A percentile compares a stretch with the other conserved stretches of the same genome.
Conservation (phyloP, 2,113 vertebrate species). For the Ancistrus triradiatus region DNA sequence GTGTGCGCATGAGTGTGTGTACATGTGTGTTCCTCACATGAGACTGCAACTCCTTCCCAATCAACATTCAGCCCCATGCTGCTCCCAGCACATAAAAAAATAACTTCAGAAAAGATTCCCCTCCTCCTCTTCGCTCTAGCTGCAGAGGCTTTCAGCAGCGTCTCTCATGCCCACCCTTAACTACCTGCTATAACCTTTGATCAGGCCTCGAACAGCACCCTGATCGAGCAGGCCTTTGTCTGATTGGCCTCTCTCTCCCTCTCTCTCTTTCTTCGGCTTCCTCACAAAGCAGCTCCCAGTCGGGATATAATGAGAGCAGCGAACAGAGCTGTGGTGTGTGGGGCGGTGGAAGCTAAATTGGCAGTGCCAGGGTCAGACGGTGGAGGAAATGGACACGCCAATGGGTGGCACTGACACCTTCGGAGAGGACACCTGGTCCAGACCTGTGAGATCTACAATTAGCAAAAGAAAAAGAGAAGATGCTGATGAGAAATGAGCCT, state of each 20-base stretch:
- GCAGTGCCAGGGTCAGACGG: constrained; percentile 37
- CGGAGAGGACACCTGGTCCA: constrained; percentile 46
- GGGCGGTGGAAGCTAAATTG: constrained; percentile 55
- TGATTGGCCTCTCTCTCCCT: constrained; percentile 30
- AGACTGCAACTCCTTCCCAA: constrained; percentile 14
- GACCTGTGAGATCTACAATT: constrained; percentile 1
- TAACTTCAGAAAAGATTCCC: background rate
- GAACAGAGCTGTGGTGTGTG: constrained; percentile 52
- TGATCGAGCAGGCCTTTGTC: constrained; percentile 11
- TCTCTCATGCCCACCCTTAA: constrained; percentile 11
- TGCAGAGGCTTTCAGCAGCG: constrained; percentile 6
- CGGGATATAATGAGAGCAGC: constrained; percentile 61
- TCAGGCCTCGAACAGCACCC: constrained; percentile 24
- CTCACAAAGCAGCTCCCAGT: constrained; percentile 49
- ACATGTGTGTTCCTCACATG: no score
- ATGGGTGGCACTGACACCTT: constrained; percentile 48
- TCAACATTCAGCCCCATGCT: constrained; percentile 27
- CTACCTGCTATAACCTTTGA: constrained; percentile 30
- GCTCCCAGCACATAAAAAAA: constrained; percentile 33
- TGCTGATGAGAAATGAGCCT: no score
- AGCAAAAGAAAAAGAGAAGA: no score
- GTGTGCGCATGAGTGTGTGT: no score
- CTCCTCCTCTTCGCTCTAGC: background rate
- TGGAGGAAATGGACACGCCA: constrained; percentile 43
- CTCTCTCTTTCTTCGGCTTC: constrained; percentile 22